Conservation (phyloP, 2,797 vertebrate genomes). For the Euphonia xanthogaster region DNA sequence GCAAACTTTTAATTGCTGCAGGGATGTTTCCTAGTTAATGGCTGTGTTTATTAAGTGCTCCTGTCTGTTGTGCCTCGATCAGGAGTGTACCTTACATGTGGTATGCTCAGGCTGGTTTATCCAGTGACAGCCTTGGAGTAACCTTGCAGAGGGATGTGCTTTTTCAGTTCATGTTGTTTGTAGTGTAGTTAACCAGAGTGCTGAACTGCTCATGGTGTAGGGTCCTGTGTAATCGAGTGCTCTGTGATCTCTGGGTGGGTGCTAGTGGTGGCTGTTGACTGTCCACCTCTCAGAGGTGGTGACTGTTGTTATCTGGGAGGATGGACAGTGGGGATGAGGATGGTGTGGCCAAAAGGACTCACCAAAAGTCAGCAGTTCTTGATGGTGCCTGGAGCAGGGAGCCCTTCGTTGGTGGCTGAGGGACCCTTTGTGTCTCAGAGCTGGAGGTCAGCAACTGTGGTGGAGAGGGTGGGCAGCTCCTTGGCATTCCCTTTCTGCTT, state of each 20-base stretch:
- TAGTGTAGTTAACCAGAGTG: not conserved
- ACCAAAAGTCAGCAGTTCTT: not conserved
- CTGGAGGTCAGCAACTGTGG: not conserved
- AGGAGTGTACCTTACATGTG: not conserved
- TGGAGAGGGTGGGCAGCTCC: not conserved
- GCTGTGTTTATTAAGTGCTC: slow-evolving; percentile 6
- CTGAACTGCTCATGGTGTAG: not conserved
- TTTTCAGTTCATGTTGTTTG: not conserved
- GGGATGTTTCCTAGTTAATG: slow-evolving; percentile 4
- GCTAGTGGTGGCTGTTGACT: not conserved
- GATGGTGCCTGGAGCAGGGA: not conserved
- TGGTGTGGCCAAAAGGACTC: not conserved
- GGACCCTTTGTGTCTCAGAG: not conserved
- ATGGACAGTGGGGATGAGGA: not conserved
- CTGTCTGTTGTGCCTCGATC: not conserved
- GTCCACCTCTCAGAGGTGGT: not conserved
- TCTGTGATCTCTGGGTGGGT: not conserved
- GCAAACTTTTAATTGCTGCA: slow-evolving; percentile 34
- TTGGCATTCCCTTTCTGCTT: not conserved
- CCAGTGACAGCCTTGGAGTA: not conserved
- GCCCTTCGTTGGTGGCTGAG: not conserved
- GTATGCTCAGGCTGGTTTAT: not conserved
- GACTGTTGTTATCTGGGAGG: not conserved
- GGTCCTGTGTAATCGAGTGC: not conserved
- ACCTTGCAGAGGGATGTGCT: not conserved